These are phyloP conservation scores for human DNA, from an alignment of 2,113 vertebrate genomes.

Conservation along the genomic window GRCh38 chr21:41170001-41170500, in stretches of 20 bases:
- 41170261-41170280: constrained; percentile 21
- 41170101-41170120: neutral
- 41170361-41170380: constrained; percentile 26
- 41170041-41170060: neutral
- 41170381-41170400: neutral
- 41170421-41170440: neutral
- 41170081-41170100: neutral
- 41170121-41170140: neutral
- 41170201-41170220: neutral
- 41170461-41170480: neutral
- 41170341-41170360: neutral
- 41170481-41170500: neutral
- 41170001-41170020: neutral
- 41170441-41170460: neutral
- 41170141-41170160: neutral
- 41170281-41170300: constrained; percentile 21
- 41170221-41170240: neutral
- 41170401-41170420: neutral
- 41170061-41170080: neutral
- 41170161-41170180: neutral
- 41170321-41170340: neutral
- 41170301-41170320: neutral
- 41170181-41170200: neutral
- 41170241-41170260: neutral
- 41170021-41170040: neutral